Conservation (phyloP, 2,113 vertebrate genomes). For the Stegastes partitus region DNA sequence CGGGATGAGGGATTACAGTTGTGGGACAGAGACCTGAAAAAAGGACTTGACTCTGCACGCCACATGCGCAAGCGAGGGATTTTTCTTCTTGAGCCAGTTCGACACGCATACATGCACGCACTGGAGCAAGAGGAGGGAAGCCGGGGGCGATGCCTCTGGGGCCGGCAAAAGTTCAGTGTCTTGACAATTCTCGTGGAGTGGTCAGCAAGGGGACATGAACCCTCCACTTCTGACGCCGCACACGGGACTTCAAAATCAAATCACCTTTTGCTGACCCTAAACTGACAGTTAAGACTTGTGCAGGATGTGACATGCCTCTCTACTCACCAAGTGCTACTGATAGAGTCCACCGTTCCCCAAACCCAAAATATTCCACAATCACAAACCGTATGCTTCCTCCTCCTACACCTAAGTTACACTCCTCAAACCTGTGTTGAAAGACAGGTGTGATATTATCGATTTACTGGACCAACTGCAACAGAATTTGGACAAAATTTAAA, state of each 20-base stretch:
- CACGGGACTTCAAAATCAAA: not conserved
- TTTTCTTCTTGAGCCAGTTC: slow-evolving; percentile 3
- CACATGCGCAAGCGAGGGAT: not conserved
- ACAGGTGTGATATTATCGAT: too few relatives aligned
- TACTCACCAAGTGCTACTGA: too few relatives aligned
- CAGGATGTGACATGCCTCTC: too few relatives aligned
- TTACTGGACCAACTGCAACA: too few relatives aligned
- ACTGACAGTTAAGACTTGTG: not conserved
- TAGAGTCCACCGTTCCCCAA: too few relatives aligned
- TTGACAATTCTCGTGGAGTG: not conserved
- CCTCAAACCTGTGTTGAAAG: too few relatives aligned
- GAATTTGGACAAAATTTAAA: too few relatives aligned
- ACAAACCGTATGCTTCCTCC: too few relatives aligned
- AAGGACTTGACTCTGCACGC: slow-evolving; percentile 16
- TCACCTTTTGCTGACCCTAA: not conserved
- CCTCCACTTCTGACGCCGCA: too few relatives aligned
- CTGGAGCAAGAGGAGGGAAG: not conserved
- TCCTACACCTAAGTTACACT: too few relatives aligned
- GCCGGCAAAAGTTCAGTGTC: not conserved
- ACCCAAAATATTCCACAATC: too few relatives aligned
- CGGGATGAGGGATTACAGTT: slow-evolving; percentile 12
- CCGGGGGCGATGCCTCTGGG: not conserved
- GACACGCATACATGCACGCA: slow-evolving; percentile 12
- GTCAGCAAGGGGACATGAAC: not conserved
- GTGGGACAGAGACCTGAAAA: slow-evolving; percentile 21